These are phyloP conservation scores for Hycleus cichorii DNA, from an alignment of 1,140 invertebrate species.

Conservation along the genomic window DNA sequence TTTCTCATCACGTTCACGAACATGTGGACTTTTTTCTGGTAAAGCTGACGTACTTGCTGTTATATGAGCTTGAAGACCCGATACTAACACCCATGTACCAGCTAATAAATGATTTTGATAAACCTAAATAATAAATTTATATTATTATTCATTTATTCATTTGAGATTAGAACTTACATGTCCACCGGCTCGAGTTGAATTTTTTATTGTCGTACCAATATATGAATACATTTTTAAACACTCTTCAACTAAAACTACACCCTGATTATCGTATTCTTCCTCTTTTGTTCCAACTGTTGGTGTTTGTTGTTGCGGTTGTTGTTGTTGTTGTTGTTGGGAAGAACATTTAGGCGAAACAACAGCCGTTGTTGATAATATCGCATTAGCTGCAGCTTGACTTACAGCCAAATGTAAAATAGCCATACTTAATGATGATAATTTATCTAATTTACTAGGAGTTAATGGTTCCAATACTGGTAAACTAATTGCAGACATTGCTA, in stretches of 20 bases:
- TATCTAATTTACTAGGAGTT: conserved; percentile 68
- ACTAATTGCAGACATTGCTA: conserved; percentile 73
- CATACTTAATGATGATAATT: conserved; percentile 72
- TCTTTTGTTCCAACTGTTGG: conserved; percentile 41
- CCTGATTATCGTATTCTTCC: conserved; percentile 60
- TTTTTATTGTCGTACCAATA: conserved; percentile 71
- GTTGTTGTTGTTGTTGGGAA: conserved; percentile 27
- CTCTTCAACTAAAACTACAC: conserved; percentile 62
- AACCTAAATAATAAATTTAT: conserved; percentile 45
- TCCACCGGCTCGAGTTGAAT: conserved; percentile 78
- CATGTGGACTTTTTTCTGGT: conserved; percentile 43
- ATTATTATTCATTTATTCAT: not conserved
- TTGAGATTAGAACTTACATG: conserved; percentile 55
- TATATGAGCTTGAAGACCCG: conserved; percentile 71
- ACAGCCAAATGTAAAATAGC: conserved; percentile 72
- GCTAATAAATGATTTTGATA: conserved; percentile 84
- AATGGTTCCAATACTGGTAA: conserved; percentile 82
- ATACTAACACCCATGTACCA: conserved; percentile 78
- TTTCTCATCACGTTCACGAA: conserved; percentile 47
- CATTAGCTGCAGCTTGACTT: conserved; percentile 59
- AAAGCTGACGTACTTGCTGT: conserved; percentile 48
- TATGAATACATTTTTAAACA: conserved; percentile 75
- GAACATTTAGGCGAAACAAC: conserved; percentile 54
- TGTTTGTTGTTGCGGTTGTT: conserved; percentile 36
- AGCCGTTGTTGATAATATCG: conserved; percentile 57